phyloP scores from a whole-genome alignment of 2,113 vertebrate genomes.

The Galeopterus variegatus region DNA sequence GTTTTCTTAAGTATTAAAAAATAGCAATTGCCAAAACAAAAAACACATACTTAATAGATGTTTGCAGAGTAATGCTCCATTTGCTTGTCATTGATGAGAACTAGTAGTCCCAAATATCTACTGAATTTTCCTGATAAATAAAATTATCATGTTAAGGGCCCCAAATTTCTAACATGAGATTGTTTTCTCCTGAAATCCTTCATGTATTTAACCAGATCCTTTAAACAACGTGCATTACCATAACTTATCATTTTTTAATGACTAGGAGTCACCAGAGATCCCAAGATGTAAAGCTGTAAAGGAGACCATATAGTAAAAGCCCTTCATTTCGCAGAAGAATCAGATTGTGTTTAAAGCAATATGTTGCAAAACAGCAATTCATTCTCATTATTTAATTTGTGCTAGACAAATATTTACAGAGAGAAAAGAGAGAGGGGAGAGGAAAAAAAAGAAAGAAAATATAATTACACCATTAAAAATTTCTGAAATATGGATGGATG shows the following conservation, averaged over 20 bases:
- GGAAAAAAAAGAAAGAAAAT: background rate
- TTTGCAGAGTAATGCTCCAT: background rate
- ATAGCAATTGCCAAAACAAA: background rate
- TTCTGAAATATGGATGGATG: background rate
- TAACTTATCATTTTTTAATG: background rate
- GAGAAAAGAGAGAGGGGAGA: background rate
- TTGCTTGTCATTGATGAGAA: background rate
- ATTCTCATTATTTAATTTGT: background rate
- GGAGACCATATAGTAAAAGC: background rate
- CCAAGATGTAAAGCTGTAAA: background rate
- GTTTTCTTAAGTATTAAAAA: background rate
- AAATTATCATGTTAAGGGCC: background rate
- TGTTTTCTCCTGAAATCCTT: background rate
- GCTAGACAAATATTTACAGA: background rate
- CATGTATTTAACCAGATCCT: background rate
- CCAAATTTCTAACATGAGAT: background rate
- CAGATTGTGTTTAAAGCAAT: background rate
- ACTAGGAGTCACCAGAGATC: background rate
- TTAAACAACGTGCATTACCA: background rate
- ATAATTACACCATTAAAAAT: background rate
- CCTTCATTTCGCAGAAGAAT: background rate
- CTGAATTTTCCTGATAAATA: background rate
- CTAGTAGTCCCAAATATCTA: background rate
- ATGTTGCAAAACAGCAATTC: background rate
- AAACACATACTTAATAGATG: background rate